Evolutionary conservation across 1,140 invertebrate genomes (phyloP), one percentile per base, ranked within the genome.

Genomic region (Pseudobourletiella spinata): DNA sequence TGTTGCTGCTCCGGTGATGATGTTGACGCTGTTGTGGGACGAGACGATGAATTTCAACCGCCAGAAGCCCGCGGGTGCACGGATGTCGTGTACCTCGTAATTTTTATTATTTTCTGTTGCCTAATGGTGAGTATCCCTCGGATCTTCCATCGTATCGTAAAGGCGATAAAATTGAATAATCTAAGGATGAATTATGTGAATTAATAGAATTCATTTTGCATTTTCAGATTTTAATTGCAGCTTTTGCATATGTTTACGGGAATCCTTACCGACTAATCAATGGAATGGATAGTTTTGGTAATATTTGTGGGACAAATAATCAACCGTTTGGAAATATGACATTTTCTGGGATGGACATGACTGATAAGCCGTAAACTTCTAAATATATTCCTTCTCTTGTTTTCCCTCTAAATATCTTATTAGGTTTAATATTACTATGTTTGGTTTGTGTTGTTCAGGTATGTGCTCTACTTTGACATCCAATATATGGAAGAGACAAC

Each of bases 221-320:
- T 63, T 72, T 68, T 1, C 20, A 89, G 87, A 84, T 91, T 69
- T 80, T 89, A 63, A 87, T 95, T 64, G 88, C 89, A 15, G 85
- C 84, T 6, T 93, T 93, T 77, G 87, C 91, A 1, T 84, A 93
- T 73, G 85, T 89, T 8, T 90, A 91, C 77, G 91, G 92, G 0
- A 90, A 91, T 78, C 90, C 91, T 2, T 75, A 86, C 67, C 80
- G 91, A 63, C 80, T 95, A 4, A 85, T 93, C 61, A 90, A 93
- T 80, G 92, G 93, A 46, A 93, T 90, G 76, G 92, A 97, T 74
- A 93, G 89, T 66, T 95, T 91, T 79, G 92, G 92, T n/a, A 95
- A 96, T 75, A 91, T 89, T 29, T 97, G 93, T 77, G 91, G 91
- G 24, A 84, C 87, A 46, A 83, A 83, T 63, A 88, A 89, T 74